These are phyloP conservation scores for Neocrepidodera transversa DNA, from an alignment of 2,888 invertebrate species.

Conservation along the genomic window DNA sequence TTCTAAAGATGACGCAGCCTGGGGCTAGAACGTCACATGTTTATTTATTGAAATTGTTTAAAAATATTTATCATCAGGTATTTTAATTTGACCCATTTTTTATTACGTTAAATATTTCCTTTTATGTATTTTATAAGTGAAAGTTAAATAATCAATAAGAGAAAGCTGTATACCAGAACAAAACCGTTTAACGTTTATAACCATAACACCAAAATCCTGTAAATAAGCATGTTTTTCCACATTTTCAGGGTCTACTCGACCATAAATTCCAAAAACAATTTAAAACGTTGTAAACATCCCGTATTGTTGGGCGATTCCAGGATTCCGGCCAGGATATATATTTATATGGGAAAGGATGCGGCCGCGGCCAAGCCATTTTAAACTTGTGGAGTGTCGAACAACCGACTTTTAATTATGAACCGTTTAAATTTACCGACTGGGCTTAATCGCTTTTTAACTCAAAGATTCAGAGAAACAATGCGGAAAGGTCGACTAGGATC, in stretches of 20 bases:
- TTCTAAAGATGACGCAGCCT: too few relatives aligned
- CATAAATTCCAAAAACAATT: constrained; percentile 13
- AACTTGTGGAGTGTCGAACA: constrained; percentile 9
- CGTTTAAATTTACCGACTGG: neutral
- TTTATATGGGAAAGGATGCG: neutral
- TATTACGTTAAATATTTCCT: too few relatives aligned
- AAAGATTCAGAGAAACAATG: too few relatives aligned
- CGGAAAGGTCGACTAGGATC: too few relatives aligned
- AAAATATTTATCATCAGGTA: too few relatives aligned
- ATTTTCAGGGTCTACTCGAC: constrained; percentile 9
- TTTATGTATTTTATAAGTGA: too few relatives aligned
- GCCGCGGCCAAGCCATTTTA: neutral
- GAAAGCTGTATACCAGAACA: too few relatives aligned
- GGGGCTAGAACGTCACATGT: too few relatives aligned
- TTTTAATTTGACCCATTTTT: too few relatives aligned
- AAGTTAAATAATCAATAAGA: too few relatives aligned
- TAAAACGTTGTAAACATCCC: constrained; percentile 18
- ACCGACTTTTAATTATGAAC: constrained; percentile 4
- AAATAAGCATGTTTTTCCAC: constrained; percentile 10
- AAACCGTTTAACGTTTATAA: neutral
- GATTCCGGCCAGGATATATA: neutral
- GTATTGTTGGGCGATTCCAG: constrained; percentile 8
- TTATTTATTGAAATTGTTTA: too few relatives aligned
- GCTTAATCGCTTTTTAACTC: neutral
- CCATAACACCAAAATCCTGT: neutral